These are phyloP conservation scores for Oriolus oriolus DNA, from an alignment of 2,113 vertebrate species.

Conservation along the genomic window DNA sequence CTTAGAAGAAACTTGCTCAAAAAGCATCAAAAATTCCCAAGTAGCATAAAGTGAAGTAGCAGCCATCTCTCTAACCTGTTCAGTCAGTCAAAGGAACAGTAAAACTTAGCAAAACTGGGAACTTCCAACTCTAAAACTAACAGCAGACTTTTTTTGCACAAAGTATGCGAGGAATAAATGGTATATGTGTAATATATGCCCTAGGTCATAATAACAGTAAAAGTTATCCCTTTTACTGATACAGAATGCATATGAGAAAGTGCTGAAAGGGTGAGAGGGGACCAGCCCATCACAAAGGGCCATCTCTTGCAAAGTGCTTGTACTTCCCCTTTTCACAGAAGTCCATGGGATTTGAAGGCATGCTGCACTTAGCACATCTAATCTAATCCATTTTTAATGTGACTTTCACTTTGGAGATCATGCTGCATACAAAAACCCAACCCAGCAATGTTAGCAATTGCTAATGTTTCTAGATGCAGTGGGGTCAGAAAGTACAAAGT, in stretches of 20 bases:
- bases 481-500: not conserved
- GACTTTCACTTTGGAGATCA: not conserved
- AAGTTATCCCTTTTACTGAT: not conserved
- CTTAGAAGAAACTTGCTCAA: not conserved
- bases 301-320: not conserved
- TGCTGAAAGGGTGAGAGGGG: not conserved
- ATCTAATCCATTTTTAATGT: constrained; percentile 47
- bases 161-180: not conserved
- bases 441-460: not conserved
- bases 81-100: not conserved
- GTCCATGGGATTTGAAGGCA: not conserved
- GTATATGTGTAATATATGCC: not conserved
- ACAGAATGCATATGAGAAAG: not conserved
- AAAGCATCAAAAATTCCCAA: not conserved
- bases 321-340: not conserved
- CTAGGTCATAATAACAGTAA: not conserved
- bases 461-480: not conserved
- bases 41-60: not conserved
- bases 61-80: not conserved
- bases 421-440: not conserved
- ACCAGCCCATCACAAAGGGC: not conserved
- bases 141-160: not conserved
- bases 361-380: constrained; percentile 7
- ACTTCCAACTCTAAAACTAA: not conserved
- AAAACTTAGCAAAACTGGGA: not conserved